Base-by-base conservation (phyloP, 2,888 invertebrate species). In the Gryllus longicercus region DNA sequence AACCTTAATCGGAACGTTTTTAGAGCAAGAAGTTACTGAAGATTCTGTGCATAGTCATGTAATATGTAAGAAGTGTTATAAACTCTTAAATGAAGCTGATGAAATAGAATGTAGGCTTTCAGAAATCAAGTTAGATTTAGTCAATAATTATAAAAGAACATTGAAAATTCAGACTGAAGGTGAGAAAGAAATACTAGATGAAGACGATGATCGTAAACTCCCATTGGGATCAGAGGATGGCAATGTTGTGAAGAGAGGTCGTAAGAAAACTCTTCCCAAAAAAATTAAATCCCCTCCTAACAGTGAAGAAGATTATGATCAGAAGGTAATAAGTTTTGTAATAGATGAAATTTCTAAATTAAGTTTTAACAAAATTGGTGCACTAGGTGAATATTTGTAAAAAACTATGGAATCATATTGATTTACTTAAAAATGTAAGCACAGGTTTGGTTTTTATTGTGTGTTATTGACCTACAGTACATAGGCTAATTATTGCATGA, bases 1-100 rank as follows among this genome's bases (percentile, higher is more conserved):
- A 25, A 86, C 87, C 78, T 86, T 88, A 14, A 87, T 91, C 82
- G 87, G 87, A 78, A 85, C 87, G 77, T 86, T 91, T 21, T 84
- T 91, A 49, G 88, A 89, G 78, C 87, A 86, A 80, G 87, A 89
- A 2, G 84, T 93, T 1, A 87, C 86, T 11, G 88, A 90, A 83
- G 88, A 89, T 2, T 86, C 85, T 74, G 89, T 89, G 0, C 91
- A 92, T 79, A 85, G 85, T 81, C 83, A 84, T 78, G 84, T 85
- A 23, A 85, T 94, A 3, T 94, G 94, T 85, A 92, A 91, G 85
- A 93, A 92, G 84, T 94, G 94, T 85, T 90, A 89, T 83, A 91
- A 91, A 84, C 84, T 90, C 11, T 89, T 92, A 78, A 87, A 90
- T 25, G 93, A 93, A 86, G 87, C 88, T 81, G 86, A 86, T 81